Evolutionary conservation across 2,888 invertebrate species (phyloP), one percentile per base, ranked within the genome.

Genomic region (Drosophila seclusa): DNA sequence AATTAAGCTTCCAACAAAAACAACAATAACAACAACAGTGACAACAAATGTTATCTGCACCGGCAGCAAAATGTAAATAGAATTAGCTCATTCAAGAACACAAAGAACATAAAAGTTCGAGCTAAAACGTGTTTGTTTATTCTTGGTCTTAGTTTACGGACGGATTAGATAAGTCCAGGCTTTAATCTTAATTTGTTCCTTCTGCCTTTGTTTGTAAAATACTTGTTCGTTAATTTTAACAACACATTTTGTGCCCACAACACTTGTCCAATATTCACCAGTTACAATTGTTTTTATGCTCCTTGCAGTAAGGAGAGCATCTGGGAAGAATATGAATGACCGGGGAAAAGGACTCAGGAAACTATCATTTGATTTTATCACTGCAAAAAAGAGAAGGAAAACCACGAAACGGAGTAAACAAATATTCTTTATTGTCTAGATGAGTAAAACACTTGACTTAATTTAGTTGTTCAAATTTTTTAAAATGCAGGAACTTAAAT

Each of bases 1-100:
- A 86, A 86, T 88, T 90, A 85, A 86, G 72, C 63, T 57, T 71
- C 71, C 60, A 77, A 64, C 63, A 65, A 55, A 40, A 62, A 58
- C 65, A 75, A 59, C 58, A 57, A 58, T 6, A 65, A 16, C 16
- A 49, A 34, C 63, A 36, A 13, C 29, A 62, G 21, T 13, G 38
- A 53, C 36, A 48, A 18, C 53, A 42, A 61, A 58, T 76, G 54
- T 59, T 48, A 45, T 60, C 18, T 50, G 60, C 18, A 31, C 18
- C 32, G 36, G 16, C 3, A 45, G 58, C 27, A 27, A 31, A 21
- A 27, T 38, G 36, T 21, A 29, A 16, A 38, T 36, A 16, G 8
- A 55, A 38, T 38, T 6, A 8, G 13, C 11, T 2, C 5, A 36
- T 24, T 29, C 10, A 49, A 29, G 18, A 16, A 8, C 16, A 45